A percentile compares a stretch with the other conserved stretches of the same genome.
These are phyloP conservation scores for Amphiura filiformis DNA, from an alignment of 35 echinoderm and acorn worm genomes.

Conservation along the genomic window DNA sequence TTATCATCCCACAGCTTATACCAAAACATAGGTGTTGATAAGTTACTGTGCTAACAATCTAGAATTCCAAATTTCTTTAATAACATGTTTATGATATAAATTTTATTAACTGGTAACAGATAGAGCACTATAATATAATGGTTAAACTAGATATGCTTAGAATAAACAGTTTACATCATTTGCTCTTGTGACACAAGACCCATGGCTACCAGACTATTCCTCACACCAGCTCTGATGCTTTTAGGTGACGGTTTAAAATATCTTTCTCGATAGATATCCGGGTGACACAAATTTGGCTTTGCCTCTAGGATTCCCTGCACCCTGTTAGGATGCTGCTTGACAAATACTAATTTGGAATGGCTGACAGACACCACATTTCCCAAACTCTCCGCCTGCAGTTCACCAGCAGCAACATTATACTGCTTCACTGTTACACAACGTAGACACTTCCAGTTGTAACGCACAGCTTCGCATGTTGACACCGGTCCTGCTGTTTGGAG, in stretches of 20 bases:
- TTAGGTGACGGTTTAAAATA: not conserved
- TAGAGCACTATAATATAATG: too few species aligned
- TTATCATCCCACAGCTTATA: too few species aligned
- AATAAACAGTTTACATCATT: not conserved
- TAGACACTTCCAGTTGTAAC: not conserved
- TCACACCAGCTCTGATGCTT: not conserved
- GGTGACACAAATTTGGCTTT: not conserved
- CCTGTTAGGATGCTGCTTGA: not conserved
- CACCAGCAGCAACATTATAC: not conserved
- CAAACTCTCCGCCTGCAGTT: not conserved
- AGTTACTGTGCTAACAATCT: too few species aligned
- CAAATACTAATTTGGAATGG: not conserved
- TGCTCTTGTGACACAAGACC: not conserved
- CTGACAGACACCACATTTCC: not conserved
- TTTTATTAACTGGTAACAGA: too few species aligned
- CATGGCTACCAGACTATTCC: not conserved
- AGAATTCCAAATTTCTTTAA: too few species aligned
- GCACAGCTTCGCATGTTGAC: not conserved
- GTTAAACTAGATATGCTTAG: too few species aligned
- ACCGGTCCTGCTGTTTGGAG: not conserved
- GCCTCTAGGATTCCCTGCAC: not conserved
- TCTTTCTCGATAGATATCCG: not conserved
- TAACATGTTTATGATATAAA: too few species aligned
- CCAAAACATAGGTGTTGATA: too few species aligned
- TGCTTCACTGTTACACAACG: not conserved